A percentile compares a stretch with the other conserved stretches of the same genome.
Evolutionary conservation across 2,113 vertebrate species (phyloP).

Genomic region (Chrysemys picta): DNA sequence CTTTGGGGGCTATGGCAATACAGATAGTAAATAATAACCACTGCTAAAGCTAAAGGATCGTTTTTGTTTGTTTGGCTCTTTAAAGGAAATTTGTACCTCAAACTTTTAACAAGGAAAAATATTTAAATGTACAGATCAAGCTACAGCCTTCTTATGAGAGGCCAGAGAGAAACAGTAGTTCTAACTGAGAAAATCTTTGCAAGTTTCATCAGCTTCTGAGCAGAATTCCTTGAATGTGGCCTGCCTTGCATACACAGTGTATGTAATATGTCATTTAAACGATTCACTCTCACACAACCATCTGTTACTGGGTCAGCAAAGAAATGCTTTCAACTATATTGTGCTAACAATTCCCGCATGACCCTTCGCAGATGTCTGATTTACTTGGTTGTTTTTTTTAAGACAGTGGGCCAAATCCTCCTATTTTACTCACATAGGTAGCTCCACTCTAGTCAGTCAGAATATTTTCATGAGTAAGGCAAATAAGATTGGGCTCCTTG

Average conservation of each 20-base stretch:
- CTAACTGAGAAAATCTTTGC: neutral
- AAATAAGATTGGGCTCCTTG: neutral
- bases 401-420: neutral
- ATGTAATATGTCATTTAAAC: constrained; percentile 13
- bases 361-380: neutral
- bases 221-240: neutral
- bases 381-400: neutral
- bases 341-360: constrained; percentile 24
- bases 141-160: neutral
- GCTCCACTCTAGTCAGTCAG: neutral
- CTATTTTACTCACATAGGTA: neutral
- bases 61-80: neutral
- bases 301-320: neutral
- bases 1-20: neutral
- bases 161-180: neutral
- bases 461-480: neutral
- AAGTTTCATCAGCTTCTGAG: neutral
- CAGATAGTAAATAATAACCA: neutral
- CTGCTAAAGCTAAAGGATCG: neutral
- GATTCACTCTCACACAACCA: neutral
- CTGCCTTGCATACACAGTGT: neutral
- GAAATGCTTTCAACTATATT: neutral
- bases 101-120: constrained; percentile 9
- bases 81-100: neutral
- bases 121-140: neutral